Evolutionary conservation across 2,797 vertebrate species (phyloP).

Genomic region (Catamblyrhynchus diadema): DNA sequence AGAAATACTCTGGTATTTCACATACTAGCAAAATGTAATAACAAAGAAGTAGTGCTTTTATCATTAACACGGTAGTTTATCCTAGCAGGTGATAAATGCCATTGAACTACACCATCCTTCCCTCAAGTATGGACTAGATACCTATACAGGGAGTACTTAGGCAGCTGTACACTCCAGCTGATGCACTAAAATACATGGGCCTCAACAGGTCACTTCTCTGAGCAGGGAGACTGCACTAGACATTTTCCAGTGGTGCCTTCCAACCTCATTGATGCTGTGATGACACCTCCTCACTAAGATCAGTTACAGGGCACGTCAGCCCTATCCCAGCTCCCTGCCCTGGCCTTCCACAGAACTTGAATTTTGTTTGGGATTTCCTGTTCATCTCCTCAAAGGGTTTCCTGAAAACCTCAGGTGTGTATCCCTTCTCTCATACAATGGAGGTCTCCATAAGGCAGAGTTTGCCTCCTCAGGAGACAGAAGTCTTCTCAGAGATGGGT

Average conservation of each 20-base stretch:
- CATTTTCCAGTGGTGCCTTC: neutral
- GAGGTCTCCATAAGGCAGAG: neutral
- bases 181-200: neutral
- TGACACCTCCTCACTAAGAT: neutral
- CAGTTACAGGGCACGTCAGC: neutral
- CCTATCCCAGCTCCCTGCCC: neutral
- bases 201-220: neutral
- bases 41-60: neutral
- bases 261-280: neutral
- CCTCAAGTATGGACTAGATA: neutral
- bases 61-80: neutral
- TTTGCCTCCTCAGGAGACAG: neutral
- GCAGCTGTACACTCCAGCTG: neutral
- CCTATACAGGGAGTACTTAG: neutral
- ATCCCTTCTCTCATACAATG: neutral
- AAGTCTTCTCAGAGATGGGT: neutral
- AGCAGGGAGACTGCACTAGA: neutral
- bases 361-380: neutral
- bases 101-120: neutral
- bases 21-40: neutral
- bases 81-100: neutral
- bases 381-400: neutral
- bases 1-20: neutral
- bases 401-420: neutral
- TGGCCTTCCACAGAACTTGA: neutral